These are phyloP conservation scores for Pollimyrus isidori DNA, from an alignment of 2,113 vertebrate genomes.

Conservation along the genomic window DNA sequence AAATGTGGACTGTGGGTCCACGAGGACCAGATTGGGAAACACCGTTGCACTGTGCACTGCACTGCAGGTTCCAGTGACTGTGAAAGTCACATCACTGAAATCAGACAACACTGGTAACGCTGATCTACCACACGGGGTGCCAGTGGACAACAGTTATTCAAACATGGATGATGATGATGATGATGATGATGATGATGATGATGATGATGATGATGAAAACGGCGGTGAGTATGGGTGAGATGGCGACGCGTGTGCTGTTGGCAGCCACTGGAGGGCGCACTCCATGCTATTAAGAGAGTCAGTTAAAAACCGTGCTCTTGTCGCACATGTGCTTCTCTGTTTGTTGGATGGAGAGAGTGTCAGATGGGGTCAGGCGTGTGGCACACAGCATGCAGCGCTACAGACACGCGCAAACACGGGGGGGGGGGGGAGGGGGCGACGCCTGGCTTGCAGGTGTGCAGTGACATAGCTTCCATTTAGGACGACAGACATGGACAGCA, in stretches of 20 bases:
- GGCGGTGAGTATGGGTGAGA: conserved; percentile 34
- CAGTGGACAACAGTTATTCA: conserved; percentile 46
- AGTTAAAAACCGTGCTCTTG: conserved; percentile 43
- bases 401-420: conserved; percentile 22
- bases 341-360: conserved; percentile 7
- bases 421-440: too few relatives aligned
- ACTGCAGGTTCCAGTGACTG: not conserved
- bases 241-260: conserved; percentile 41
- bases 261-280: conserved; percentile 36
- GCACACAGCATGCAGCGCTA: conserved; percentile 52
- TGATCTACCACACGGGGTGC: conserved; percentile 37
- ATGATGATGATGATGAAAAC: conserved; percentile 34
- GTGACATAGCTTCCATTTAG: not conserved
- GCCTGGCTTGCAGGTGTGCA: not conserved
- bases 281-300: conserved; percentile 51
- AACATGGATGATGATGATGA: conserved; percentile 40
- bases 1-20: not conserved
- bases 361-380: conserved; percentile 46
- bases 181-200: conserved; percentile 37
- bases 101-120: conserved; percentile 23
- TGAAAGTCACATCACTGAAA: not conserved
- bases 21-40: not conserved
- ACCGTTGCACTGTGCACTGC: not conserved
- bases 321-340: not conserved
- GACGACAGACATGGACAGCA: conserved; percentile 24